Evolutionary conservation across 2,113 vertebrate genomes (phyloP).

Genomic region (Amphilophus citrinellus): DNA sequence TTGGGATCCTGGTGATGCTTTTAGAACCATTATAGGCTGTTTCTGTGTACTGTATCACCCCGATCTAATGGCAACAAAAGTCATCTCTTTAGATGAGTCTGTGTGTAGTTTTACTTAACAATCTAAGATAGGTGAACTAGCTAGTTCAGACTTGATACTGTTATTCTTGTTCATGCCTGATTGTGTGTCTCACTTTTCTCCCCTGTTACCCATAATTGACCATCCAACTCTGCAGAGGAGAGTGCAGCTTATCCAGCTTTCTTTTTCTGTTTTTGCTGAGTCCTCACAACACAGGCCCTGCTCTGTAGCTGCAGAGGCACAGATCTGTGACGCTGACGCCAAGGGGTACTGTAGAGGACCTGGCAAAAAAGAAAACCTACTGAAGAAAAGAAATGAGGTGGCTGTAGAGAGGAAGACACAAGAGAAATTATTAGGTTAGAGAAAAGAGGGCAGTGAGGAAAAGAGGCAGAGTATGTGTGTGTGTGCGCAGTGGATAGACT

Average conservation of each 20-base stretch:
- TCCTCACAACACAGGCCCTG: constrained; percentile 60
- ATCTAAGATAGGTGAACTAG: neutral
- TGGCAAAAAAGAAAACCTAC: constrained; percentile 42
- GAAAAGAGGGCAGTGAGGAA: constrained; percentile 62
- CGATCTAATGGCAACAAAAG: neutral
- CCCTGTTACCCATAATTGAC: neutral
- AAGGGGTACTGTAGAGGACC: constrained; percentile 27
- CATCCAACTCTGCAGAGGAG: constrained; percentile 16
- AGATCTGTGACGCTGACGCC: constrained; percentile 32
- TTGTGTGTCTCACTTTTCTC: neutral
- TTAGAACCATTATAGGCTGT: neutral
- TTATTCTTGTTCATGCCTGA: neutral
- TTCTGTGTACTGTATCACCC: neutral
- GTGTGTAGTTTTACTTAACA: neutral
- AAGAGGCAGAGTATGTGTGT: constrained; percentile 10
- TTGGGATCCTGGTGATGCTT: neutral
- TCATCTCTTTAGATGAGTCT: neutral
- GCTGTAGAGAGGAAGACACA: constrained; percentile 6
- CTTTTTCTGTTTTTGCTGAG: constrained; percentile 73
- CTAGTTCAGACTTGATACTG: neutral
- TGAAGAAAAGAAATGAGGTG: constrained; percentile 5
- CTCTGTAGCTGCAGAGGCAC: constrained; percentile 61
- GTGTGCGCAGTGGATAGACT: constrained; percentile 27
- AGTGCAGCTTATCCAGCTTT: constrained; percentile 19
- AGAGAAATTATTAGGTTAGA: constrained; percentile 55